phyloP scores from a whole-genome alignment of 1,140 invertebrate species.

The Papilio glaucus region DNA sequence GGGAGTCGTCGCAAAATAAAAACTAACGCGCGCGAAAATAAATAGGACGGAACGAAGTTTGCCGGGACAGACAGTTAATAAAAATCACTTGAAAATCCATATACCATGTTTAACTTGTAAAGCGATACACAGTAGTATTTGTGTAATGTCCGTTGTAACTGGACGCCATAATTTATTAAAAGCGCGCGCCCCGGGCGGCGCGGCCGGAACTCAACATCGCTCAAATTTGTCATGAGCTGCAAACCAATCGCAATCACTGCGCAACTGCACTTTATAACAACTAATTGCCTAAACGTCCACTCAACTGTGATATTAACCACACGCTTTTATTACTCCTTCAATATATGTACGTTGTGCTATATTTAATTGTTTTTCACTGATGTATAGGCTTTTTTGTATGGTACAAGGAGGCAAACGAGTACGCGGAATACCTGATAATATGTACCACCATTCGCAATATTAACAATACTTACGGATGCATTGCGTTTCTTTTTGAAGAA shows the following conservation, averaged over 20 bases:
- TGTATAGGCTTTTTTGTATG: no score
- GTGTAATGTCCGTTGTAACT: conserved; percentile 32
- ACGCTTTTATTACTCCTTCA: not conserved
- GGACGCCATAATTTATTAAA: conserved; percentile 39
- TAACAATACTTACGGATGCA: no score
- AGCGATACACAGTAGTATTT: conserved; percentile 3
- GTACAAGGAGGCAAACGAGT: no score
- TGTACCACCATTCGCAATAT: no score
- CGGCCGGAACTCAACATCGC: conserved; percentile 33
- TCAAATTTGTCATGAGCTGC: conserved; percentile 36
- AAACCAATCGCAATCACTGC: conserved; percentile 32
- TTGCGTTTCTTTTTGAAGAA: no score
- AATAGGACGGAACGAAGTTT: no score
- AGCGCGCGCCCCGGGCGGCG: conserved; percentile 28
- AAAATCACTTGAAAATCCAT: not conserved
- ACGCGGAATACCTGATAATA: no score
- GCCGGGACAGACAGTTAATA: not conserved
- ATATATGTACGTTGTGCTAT: not conserved
- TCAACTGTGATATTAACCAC: conserved; percentile 5
- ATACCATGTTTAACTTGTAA: conserved; percentile 4
- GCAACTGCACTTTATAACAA: conserved; percentile 16
- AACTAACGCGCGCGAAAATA: no score
- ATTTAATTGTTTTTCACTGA: no score
- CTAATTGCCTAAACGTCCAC: conserved; percentile 23
- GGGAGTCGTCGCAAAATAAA: no score